Percentiles rank a stretch among this genome's conserved stretches.
These are phyloP conservation scores for Sebastes itinus DNA, from an alignment of 2,797 vertebrate genomes.

Conservation along the genomic window DNA sequence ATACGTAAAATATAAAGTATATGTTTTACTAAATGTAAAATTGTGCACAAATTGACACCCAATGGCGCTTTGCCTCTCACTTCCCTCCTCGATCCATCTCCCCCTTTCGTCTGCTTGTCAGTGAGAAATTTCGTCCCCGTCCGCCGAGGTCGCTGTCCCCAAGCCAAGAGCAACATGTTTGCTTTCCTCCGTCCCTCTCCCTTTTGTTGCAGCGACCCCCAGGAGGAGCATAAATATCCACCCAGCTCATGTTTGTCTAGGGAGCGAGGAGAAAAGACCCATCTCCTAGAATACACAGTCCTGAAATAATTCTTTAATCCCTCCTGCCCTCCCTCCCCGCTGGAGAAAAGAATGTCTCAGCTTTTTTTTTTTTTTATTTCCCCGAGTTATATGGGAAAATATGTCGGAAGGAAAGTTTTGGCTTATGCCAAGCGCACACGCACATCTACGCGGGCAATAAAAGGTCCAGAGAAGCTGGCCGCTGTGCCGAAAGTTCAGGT, in stretches of 20 bases:
- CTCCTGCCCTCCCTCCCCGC: conserved; percentile 53
- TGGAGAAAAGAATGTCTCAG: conserved; percentile 70
- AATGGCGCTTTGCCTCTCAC: background rate
- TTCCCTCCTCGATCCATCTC: conserved; percentile 31
- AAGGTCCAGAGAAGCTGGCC: conserved; percentile 37
- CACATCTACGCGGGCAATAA: background rate
- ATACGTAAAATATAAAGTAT: too few relatives aligned
- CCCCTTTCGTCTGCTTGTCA: conserved; percentile 21
- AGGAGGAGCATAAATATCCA: conserved; percentile 83
- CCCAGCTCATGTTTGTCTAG: conserved; percentile 80
- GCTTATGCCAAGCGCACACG: conserved; percentile 62
- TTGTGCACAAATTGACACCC: background rate
- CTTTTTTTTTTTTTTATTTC: conserved; percentile 48
- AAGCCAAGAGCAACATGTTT: conserved; percentile 85
- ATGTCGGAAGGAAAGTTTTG: conserved; percentile 72
- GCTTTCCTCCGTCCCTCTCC: conserved; percentile 74
- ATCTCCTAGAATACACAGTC: conserved; percentile 84
- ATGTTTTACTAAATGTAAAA: background rate
- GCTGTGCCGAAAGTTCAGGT: conserved; percentile 36
- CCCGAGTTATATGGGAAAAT: conserved; percentile 81
- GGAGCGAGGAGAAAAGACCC: conserved; percentile 74
- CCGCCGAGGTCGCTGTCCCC: conserved; percentile 44
- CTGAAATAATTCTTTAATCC: conserved; percentile 80
- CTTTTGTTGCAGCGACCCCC: conserved; percentile 83
- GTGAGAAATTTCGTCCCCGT: conserved; percentile 55